A percentile compares a stretch with the other conserved stretches of the same genome.
phyloP scores from a whole-genome alignment of 2,113 vertebrate genomes.

The Euleptes europaea region DNA sequence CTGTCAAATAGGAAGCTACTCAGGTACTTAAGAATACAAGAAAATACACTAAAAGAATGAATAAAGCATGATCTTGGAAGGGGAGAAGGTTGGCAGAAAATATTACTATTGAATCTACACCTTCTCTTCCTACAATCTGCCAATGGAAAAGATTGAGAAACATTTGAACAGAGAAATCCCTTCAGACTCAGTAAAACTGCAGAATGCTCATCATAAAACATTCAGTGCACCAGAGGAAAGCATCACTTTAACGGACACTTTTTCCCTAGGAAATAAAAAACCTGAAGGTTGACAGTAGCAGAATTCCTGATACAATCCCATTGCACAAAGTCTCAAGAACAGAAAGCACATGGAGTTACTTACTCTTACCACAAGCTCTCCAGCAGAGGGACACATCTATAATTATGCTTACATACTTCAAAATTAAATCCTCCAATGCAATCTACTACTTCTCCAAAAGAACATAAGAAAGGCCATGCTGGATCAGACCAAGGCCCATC shows the following conservation, averaged over 20 bases:
- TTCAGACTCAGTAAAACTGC: slow-evolving; percentile 28
- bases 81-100: background rate
- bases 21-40: slow-evolving; percentile 19
- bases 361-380: background rate
- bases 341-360: slow-evolving; percentile 1
- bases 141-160: slow-evolving; percentile 37
- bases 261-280: background rate
- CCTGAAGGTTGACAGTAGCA: background rate
- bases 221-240: background rate
- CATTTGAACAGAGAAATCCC: slow-evolving; percentile 40
- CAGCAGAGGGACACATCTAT: background rate
- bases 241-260: slow-evolving; percentile 16
- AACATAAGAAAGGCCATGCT: too few relatives aligned
- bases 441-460: background rate
- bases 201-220: slow-evolving; percentile 20
- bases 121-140: slow-evolving; percentile 41
- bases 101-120: slow-evolving; percentile 22
- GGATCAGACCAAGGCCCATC: too few relatives aligned
- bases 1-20: slow-evolving; percentile 7
- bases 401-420: background rate
- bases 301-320: slow-evolving; percentile 2
- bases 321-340: background rate
- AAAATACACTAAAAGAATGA: background rate
- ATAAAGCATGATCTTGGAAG: background rate
- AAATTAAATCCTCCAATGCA: background rate